Conservation (phyloP, 2,888 invertebrate genomes). For the Seira sanloemensis region DNA sequence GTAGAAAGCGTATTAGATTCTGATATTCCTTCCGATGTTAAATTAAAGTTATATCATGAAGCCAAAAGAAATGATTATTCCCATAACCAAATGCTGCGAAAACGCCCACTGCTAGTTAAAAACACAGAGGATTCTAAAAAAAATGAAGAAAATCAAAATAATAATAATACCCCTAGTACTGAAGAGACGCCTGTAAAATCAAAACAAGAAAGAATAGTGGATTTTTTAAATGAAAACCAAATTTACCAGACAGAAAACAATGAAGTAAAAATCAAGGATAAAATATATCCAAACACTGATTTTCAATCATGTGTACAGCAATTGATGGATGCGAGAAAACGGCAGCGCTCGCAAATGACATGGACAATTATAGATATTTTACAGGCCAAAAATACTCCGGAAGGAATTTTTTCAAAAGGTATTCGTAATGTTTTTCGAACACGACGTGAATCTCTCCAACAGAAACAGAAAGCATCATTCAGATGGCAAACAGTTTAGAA, state of each 20-base stretch:
- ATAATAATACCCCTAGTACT: background rate
- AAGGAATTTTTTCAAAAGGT: background rate
- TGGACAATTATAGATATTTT: background rate
- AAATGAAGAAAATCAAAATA: background rate
- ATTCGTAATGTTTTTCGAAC: background rate
- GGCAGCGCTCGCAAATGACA: background rate
- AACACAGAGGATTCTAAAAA: background rate
- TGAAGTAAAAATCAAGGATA: background rate
- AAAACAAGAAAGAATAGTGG: background rate
- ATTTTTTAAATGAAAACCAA: background rate
- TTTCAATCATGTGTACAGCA: background rate
- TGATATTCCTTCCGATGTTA: slow-evolving; percentile 31
- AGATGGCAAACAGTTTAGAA: background rate
- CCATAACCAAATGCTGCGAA: background rate
- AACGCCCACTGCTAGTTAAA: background rate
- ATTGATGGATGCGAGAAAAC: background rate
- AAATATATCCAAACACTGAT: background rate
- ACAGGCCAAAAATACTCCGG: too few species aligned
- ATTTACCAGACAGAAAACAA: too few species aligned
- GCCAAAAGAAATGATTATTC: background rate
- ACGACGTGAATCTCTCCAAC: too few species aligned
- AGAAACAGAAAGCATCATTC: too few species aligned
- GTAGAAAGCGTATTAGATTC: background rate
- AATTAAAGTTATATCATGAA: slow-evolving; percentile 29
- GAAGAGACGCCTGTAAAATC: background rate